A percentile compares a stretch with the other conserved stretches of the same genome.
phyloP scores from a whole-genome alignment of 23 tunicate genomes.

The Aplidium turbinatum region DNA sequence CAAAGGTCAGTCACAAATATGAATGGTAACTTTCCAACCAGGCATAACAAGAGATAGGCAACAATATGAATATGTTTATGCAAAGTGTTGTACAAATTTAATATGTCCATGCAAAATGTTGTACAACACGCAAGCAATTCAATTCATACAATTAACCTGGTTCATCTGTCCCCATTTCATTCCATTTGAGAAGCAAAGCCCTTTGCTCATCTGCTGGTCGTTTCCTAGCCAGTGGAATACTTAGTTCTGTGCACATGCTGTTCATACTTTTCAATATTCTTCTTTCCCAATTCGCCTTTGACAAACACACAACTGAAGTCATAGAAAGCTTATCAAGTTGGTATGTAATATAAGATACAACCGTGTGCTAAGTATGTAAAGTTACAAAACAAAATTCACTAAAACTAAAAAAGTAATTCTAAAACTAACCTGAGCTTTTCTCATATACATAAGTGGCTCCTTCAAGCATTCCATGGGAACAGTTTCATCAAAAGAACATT shows the following conservation, averaged over 20 bases:
- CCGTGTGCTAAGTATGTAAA: too few species aligned
- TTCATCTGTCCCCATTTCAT: slow-evolving; percentile 94
- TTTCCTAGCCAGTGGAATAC: slow-evolving; percentile 81
- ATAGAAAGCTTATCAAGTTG: too few species aligned
- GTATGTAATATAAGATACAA: too few species aligned
- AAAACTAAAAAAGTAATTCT: too few species aligned
- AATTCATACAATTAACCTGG: slow-evolving; percentile 41
- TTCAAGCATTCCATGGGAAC: slow-evolving; percentile 61
- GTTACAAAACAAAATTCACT: too few species aligned
- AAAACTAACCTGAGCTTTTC: slow-evolving; percentile 82
- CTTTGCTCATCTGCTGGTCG: slow-evolving; percentile 82
- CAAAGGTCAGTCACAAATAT: too few species aligned
- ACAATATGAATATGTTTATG: too few species aligned
- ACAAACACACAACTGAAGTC: too few species aligned
- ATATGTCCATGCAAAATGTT: not conserved
- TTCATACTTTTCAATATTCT: slow-evolving; percentile 88
- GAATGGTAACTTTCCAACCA: too few species aligned
- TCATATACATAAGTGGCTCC: slow-evolving; percentile 78
- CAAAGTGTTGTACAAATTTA: too few species aligned
- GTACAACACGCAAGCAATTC: not conserved
- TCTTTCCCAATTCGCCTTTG: slow-evolving; percentile 86
- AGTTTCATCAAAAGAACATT: slow-evolving; percentile 23
- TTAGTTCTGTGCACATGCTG: slow-evolving; percentile 92
- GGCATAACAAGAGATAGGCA: too few species aligned
- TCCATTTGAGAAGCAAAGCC: slow-evolving; percentile 84